Base-by-base conservation (phyloP, 2,888 invertebrate genomes). In the Megalurothrips usitatus region DNA sequence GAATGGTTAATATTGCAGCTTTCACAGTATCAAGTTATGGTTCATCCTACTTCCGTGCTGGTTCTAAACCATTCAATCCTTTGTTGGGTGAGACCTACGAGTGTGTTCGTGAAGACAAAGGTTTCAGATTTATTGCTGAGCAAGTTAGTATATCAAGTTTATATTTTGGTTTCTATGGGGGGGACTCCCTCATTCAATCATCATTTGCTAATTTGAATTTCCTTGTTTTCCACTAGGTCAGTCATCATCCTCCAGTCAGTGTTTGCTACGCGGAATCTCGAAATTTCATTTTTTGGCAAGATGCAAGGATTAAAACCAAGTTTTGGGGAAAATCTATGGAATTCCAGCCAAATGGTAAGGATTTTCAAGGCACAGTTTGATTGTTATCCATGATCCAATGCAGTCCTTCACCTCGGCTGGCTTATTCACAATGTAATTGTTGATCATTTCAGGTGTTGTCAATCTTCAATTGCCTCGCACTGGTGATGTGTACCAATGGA, bases 261-360 rank as follows among this genome's bases (percentile, higher is more conserved):
- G 94, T 93, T 34, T 94, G 94, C 84, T 91, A 94, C 88, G 94
- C 94, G 80, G 93, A 94, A 86, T 93, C 94, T 8, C 88, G 91
- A 68, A 92, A 91, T 86, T 95, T 94, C 89, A 89, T 90, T 43
- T 93, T 94, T 87, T 94, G 93, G 93, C 95, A 95, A 89, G 94
- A 95, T 86, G 92, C 93, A 14, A 89, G 94, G 84, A 93, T 94
- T 84, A 94, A 94, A 88, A 95, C 94, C 82, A 95, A 94, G 88
- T 95, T 95, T 89, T 95, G 95, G 95, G 95, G 95, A 82, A 95
- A 95, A 88, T 94, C 94, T 81, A 94, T 95, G 94, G 95, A 95
- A 89, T 94, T 95, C 87, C 94, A 94, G 87, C 95, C 95, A 0
- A 89, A 93, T 34, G 95, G 93, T 79, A 26, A 43, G 79, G 58